Evolutionary conservation across 2,797 vertebrate genomes (phyloP), one percentile per base, ranked within the genome.

Genomic region (Paedocypris micromegethes): DNA sequence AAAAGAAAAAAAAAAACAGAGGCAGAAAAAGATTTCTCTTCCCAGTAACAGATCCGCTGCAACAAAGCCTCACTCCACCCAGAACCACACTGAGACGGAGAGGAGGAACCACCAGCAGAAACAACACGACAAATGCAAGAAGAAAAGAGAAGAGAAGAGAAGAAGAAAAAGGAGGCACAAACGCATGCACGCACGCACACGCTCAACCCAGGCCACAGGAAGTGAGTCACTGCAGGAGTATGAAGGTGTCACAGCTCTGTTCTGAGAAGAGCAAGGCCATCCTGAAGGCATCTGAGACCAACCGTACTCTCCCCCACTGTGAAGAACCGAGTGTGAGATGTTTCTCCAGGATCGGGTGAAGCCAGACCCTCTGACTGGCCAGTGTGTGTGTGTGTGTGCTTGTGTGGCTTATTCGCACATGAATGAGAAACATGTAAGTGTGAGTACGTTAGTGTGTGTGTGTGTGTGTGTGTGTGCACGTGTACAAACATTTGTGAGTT

Each of bases 181-280:
- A 47, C 47, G 44, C 38, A 64, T 48, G 58, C 41, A 68, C 37
- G 39, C 45, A 64, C 56, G 52, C 23, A 63, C 42, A 68, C 9
- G 7, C 4, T 49, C 48, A 47, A 8, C 4, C 61, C 7, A 1
- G 9, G 39, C 6, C 49, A 47, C 62, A 72, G 58, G 63, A 66
- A 55, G n/a, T 66, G 70, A 72, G 50, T 72, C 70, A 72, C 45
- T 71, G 9, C 54, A 58, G 62, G 69, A 58, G 47, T 71, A 55
- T 1, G 5, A 41, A 66, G 57, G 70, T 61, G 64, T 66, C 52
- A 66, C 45, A 57, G 3, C 45, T 58, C 9, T 58, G 9, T 55
- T 43, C 4, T 3, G 48, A n/a, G 44, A 52, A 48, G 7, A 65
- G n/a, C 6, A 43, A 48, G 55, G 38, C 6, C 3, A 9, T 0